Percentiles rank a stretch among this genome's conserved stretches.
phyloP scores from a whole-genome alignment of 2,888 invertebrate genomes.

The Caenorhabditis becei region DNA sequence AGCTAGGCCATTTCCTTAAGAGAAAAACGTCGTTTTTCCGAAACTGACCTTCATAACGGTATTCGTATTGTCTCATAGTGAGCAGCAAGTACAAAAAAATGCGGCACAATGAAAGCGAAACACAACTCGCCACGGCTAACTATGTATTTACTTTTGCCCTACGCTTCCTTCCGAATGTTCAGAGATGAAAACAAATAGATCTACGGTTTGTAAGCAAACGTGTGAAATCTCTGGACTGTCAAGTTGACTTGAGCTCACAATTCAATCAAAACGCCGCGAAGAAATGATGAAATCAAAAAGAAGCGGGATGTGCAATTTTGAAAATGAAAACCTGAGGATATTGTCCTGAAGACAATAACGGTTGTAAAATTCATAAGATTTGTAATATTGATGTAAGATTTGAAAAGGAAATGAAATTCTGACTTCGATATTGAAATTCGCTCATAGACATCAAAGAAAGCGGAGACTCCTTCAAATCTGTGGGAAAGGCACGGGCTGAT shows the following conservation, averaged over 20 bases:
- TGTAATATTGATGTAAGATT: too few relatives aligned
- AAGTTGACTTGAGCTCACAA: constrained; percentile 20
- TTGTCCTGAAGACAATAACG: background rate
- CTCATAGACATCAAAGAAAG: background rate
- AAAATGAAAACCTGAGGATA: background rate
- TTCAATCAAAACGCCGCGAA: constrained; percentile 13
- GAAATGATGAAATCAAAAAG: constrained; percentile 16
- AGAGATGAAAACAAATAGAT: constrained; percentile 61
- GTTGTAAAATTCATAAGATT: background rate
- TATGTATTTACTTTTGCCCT: constrained; percentile 53
- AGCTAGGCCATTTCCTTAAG: background rate
- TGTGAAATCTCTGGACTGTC: constrained; percentile 51
- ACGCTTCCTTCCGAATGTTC: constrained; percentile 44
- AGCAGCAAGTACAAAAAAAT: too few relatives aligned
- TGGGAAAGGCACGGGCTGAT: constrained; percentile 7
- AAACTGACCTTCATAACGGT: constrained; percentile 53
- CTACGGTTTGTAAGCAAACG: constrained; percentile 52
- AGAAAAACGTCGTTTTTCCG: background rate
- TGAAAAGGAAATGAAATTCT: too few relatives aligned
- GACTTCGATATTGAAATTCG: too few relatives aligned
- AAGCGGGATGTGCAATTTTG: background rate
- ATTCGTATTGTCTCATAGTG: constrained; percentile 52
- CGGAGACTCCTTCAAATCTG: background rate
- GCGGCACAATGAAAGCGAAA: constrained; percentile 57
- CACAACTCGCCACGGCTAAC: constrained; percentile 54